Evolutionary conservation across 1,140 invertebrate species (phyloP).

Genomic region (Bombus sylvicola): DNA sequence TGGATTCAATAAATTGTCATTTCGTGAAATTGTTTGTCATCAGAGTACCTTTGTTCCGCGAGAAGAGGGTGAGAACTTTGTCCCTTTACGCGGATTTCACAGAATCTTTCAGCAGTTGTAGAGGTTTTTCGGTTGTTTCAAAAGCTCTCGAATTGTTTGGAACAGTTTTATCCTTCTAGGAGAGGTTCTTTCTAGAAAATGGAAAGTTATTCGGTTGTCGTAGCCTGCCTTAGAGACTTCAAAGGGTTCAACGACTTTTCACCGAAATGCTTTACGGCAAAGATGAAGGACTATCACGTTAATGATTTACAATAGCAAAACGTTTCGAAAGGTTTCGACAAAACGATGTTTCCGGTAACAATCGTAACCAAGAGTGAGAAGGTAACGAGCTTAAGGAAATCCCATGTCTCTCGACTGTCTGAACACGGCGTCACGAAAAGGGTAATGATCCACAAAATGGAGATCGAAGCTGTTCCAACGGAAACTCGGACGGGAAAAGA

Average conservation of each 20-base stretch:
- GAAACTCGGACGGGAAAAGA: background rate
- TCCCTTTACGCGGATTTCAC: background rate
- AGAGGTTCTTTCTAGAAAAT: background rate
- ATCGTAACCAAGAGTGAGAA: background rate
- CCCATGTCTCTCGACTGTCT: background rate
- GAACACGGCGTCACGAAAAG: background rate
- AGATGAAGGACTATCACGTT: background rate
- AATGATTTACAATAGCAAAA: background rate
- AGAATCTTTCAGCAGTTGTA: background rate
- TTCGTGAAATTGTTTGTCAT: background rate
- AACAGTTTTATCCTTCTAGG: background rate
- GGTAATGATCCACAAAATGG: background rate
- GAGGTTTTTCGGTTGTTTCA: background rate
- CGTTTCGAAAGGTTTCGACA: background rate
- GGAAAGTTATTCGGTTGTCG: background rate
- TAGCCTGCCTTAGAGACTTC: too few relatives aligned
- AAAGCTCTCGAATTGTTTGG: background rate
- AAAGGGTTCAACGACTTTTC: too few relatives aligned
- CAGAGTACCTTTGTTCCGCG: background rate
- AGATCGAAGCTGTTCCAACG: background rate
- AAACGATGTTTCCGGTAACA: background rate
- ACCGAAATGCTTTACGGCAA: too few relatives aligned
- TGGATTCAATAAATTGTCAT: slow-evolving; percentile 4
- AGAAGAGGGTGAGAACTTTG: background rate
- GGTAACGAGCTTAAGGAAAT: background rate